Base-by-base conservation (phyloP, 2,797 vertebrate genomes). In the Heterohyrax brucei region DNA sequence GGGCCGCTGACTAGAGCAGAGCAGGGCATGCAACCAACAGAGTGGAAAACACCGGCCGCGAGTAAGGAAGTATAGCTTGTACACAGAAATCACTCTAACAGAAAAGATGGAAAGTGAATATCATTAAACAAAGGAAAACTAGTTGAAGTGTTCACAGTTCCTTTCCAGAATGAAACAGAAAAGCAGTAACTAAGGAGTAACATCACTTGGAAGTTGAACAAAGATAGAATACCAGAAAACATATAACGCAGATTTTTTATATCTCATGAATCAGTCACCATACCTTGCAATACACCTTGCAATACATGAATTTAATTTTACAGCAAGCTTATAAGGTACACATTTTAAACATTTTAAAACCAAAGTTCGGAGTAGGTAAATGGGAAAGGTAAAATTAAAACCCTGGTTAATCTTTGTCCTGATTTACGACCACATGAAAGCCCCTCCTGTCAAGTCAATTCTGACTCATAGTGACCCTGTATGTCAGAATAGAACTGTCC, bases 141-240 rank as follows among this genome's bases (percentile, higher is more conserved):
- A 10, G 0, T 1, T 70, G 13, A 48, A 39, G 22, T 19, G 33
- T 53, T 88, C 39, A 7, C 21, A n/a, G 7, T 18, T 19, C 7
- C 46, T 62, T 64, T 94, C 18, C 84, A 79, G 24, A 83, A 50
- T 62, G 66, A 87, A 3, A 7, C 16, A 86, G 48, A 28, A 70
- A 22, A 88, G 4, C 44, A 53, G 8, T 61, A 30, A 72, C 19
- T 53, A 33, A 59, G 6, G 3, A 68, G 30, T 13, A 48, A 16
- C 5, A 18, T 28, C 46, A 64, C 5, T 26, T 59, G 39, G 39
- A 96, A 75, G 61, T 89, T 48, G 91, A 70, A 81, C 28, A 84
- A 39, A 6, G 24, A 78, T 48, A 82, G 88, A 93, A 83, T 70
- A 68, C 33, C 30, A 91, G 80, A 91, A 90, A 18, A 24, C 62